phyloP scores from a whole-genome alignment of 2,797 vertebrate species.

The Bucorvus abyssinicus region DNA sequence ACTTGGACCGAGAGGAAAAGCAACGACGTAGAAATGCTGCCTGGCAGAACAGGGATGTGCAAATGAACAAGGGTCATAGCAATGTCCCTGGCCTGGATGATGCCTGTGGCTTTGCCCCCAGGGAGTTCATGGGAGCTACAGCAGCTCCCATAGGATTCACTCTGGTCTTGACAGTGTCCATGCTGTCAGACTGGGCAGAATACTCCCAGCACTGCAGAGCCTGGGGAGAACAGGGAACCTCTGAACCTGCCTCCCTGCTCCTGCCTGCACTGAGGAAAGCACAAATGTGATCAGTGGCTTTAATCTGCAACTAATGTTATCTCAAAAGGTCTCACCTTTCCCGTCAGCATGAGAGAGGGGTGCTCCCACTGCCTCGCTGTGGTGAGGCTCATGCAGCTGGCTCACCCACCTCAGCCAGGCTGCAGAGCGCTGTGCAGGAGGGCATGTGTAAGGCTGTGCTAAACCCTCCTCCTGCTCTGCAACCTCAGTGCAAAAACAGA shows the following conservation, averaged over 20 bases:
- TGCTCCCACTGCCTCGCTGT: rapidly evolving
- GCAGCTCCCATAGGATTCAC: not conserved
- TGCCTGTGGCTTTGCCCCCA: not conserved
- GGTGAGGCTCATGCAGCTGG: not conserved
- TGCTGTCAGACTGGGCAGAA: not conserved
- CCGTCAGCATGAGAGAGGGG: not conserved
- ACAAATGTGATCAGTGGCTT: not conserved
- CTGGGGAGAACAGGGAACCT: not conserved
- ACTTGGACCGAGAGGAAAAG: not conserved
- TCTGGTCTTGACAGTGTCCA: not conserved
- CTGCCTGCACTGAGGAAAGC: not conserved
- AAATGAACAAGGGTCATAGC: not conserved
- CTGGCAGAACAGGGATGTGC: not conserved
- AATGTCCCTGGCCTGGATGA: not conserved
- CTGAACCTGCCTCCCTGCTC: not conserved
- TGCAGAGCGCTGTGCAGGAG: not conserved
- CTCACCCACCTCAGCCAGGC: not conserved
- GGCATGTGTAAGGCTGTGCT: not conserved
- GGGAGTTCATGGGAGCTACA: not conserved
- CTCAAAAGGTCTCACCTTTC: not conserved
- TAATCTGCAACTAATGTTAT: not conserved
- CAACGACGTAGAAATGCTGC: not conserved
- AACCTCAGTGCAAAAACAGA: not conserved
- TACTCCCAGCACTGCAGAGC: not conserved
- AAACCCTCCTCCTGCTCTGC: not conserved